A percentile compares a stretch with the other conserved stretches of the same genome.
Evolutionary conservation across 1,140 invertebrate genomes (phyloP).

Genomic region (Ceratina calcarata): DNA sequence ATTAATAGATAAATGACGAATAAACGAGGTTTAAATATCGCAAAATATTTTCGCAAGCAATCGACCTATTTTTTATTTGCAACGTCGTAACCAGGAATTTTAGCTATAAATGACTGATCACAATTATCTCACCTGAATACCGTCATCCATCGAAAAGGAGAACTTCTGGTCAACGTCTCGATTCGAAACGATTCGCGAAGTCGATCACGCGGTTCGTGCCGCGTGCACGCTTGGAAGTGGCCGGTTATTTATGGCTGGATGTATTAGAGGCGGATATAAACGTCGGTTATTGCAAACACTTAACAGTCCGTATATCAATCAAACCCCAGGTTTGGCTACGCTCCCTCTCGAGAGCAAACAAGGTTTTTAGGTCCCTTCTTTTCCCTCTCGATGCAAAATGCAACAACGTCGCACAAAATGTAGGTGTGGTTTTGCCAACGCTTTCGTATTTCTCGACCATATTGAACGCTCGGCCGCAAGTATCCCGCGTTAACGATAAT

Average conservation of each 20-base stretch:
- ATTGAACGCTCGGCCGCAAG: constrained; percentile 3
- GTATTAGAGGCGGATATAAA: constrained; percentile 80
- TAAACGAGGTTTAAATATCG: too few species aligned
- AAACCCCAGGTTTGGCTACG: constrained; percentile 73
- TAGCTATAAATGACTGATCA: too few species aligned
- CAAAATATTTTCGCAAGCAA: too few species aligned
- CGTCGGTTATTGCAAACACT: constrained; percentile 80
- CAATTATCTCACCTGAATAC: neutral
- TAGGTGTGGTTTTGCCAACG: constrained; percentile 30
- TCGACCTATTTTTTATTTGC: too few species aligned
- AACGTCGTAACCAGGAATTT: too few species aligned
- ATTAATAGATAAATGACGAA: too few species aligned
- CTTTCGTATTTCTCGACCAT: constrained; percentile 19
- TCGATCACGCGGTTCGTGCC: constrained; percentile 37
- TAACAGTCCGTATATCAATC: constrained; percentile 81
- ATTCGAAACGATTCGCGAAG: constrained; percentile 19
- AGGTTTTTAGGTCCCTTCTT: constrained; percentile 43
- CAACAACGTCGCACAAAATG: constrained; percentile 23
- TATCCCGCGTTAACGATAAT: constrained; percentile 34
- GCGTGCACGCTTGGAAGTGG: constrained; percentile 70
- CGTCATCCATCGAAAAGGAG: constrained; percentile 26
- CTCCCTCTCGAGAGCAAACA: constrained; percentile 69
- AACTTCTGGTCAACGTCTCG: constrained; percentile 72
- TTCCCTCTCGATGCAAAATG: constrained; percentile 7
- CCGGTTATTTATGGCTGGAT: constrained; percentile 78